Conservation (phyloP, 2,113 vertebrate genomes). For the Cyanoderma ruficeps region DNA sequence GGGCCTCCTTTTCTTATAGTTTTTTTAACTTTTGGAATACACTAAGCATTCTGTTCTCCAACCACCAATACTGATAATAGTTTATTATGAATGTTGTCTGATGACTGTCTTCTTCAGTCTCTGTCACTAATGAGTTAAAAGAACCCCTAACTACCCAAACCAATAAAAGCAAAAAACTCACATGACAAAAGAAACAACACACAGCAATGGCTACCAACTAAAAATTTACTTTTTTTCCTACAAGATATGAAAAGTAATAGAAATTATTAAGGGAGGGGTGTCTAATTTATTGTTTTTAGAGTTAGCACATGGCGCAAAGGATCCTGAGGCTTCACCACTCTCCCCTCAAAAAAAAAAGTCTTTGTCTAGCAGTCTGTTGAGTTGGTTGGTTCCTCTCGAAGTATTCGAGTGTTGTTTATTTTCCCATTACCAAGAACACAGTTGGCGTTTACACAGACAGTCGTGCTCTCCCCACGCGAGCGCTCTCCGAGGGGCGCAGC, state of each 20-base stretch:
- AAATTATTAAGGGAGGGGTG: neutral
- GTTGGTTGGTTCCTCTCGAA: neutral
- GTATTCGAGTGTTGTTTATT: neutral
- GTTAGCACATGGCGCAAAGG: neutral
- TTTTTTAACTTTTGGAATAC: neutral
- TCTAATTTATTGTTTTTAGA: neutral
- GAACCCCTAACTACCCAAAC: neutral
- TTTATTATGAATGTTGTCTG: neutral
- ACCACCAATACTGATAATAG: no score
- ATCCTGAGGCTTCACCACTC: neutral
- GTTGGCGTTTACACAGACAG: rapidly evolving
- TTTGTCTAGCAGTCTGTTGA: neutral
- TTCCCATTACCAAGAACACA: neutral
- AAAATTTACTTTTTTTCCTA: neutral
- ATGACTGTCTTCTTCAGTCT: neutral
- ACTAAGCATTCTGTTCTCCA: neutral
- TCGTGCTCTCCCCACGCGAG: rapidly evolving
- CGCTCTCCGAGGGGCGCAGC: rapidly evolving
- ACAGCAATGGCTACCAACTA: neutral
- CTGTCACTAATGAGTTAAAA: neutral
- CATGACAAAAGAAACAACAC: rapidly evolving
- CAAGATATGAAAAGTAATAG: rapidly evolving
- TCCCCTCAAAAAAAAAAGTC: no score
- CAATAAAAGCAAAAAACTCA: neutral
- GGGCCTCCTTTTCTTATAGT: neutral